A percentile compares a stretch with the other conserved stretches of the same genome.
phyloP scores from a whole-genome alignment of 2,113 vertebrate genomes.

The Ammodytes marinus region DNA sequence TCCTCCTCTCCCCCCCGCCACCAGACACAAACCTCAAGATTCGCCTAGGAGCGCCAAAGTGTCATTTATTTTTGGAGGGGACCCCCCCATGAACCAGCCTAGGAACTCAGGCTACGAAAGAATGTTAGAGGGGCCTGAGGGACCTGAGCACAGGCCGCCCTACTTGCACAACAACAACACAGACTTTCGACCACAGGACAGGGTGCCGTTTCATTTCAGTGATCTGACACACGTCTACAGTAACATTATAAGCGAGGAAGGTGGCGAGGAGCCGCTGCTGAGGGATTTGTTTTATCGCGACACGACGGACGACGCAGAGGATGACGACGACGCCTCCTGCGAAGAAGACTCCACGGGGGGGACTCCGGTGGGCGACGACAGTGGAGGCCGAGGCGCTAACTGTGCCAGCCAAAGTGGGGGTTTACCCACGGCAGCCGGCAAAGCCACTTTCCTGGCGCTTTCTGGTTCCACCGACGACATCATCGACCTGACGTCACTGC shows the following conservation, averaged over 20 bases:
- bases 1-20: slow-evolving; percentile 87
- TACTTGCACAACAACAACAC: slow-evolving; percentile 86
- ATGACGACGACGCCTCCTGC: slow-evolving; percentile 95
- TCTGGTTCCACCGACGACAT: slow-evolving; percentile 96
- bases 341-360: slow-evolving; percentile 92
- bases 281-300: slow-evolving; percentile 94
- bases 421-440: slow-evolving; percentile 81
- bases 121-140: slow-evolving; percentile 91
- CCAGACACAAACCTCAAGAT: slow-evolving; percentile 92
- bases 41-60: slow-evolving; percentile 95
- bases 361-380: slow-evolving; percentile 56
- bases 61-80: slow-evolving; percentile 96
- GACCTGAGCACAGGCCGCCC: slow-evolving; percentile 84
- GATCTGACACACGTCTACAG: slow-evolving; percentile 89
- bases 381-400: slow-evolving; percentile 25
- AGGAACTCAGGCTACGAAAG: slow-evolving; percentile 90
- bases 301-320: slow-evolving; percentile 93
- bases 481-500: slow-evolving; percentile 95
- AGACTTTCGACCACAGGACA: slow-evolving; percentile 87
- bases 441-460: slow-evolving; percentile 89
- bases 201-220: slow-evolving; percentile 88
- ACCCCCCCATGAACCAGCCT: slow-evolving; percentile 88
- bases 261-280: slow-evolving; percentile 92
- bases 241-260: slow-evolving; percentile 89
- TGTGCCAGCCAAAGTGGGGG: slow-evolving; percentile 37